Conservation (phyloP, 2,888 invertebrate genomes). For the Temnothorax rugatulus region DNA sequence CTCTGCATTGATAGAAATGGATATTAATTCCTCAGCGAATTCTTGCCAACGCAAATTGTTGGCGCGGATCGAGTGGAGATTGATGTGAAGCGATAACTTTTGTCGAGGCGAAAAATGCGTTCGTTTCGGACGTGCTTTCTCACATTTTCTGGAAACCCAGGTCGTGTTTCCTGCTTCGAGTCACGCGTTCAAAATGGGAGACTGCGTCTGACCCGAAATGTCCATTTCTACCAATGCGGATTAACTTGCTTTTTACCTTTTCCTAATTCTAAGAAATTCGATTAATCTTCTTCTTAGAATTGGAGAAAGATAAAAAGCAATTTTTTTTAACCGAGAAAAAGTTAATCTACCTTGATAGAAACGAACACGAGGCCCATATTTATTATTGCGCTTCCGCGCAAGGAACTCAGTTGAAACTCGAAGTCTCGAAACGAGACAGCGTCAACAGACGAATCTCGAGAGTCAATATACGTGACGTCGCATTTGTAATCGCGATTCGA, state of each 20-base stretch:
- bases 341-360: background rate
- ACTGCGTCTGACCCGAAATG: too few species aligned
- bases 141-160: background rate
- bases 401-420: background rate
- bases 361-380: background rate
- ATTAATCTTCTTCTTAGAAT: too few species aligned
- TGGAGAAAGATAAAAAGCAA: too few species aligned
- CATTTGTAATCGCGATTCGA: background rate
- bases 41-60: too few species aligned
- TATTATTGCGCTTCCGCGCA: background rate
- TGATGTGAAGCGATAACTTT: background rate
- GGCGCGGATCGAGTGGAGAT: too few species aligned
- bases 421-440: background rate
- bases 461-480: background rate
- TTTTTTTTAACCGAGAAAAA: background rate
- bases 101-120: background rate
- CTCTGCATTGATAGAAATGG: too few species aligned
- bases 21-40: too few species aligned
- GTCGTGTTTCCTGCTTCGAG: background rate
- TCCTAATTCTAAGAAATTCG: too few species aligned
- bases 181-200: background rate
- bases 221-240: too few species aligned
- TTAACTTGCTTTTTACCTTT: too few species aligned
- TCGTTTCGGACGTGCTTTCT: background rate
- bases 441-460: background rate